Evolutionary conservation across 2,888 invertebrate species (phyloP).

Genomic region (Crossocerus cetratus): DNA sequence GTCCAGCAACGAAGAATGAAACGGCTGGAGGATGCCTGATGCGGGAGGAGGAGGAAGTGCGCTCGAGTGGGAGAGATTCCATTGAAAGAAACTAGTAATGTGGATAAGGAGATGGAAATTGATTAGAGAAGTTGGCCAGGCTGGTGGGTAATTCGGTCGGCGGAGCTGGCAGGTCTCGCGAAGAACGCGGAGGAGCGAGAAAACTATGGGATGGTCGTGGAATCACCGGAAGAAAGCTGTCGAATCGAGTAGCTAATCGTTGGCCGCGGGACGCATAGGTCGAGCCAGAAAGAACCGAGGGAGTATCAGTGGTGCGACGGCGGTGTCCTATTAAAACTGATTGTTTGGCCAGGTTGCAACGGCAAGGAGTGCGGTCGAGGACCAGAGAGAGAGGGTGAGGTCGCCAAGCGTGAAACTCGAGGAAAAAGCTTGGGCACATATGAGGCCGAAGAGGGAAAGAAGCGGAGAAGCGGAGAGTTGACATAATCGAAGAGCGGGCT

Average conservation of each 20-base stretch:
- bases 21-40: no score
- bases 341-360: neutral
- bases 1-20: no score
- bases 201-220: conserved; percentile 77
- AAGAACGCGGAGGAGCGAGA: conserved; percentile 9
- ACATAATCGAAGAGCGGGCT: neutral
- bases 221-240: conserved; percentile 76
- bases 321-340: neutral
- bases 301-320: conserved; percentile 1
- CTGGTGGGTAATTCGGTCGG: neutral
- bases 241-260: conserved; percentile 51
- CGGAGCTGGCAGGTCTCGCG: conserved; percentile 1
- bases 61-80: no score
- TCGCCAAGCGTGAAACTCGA: neutral
- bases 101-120: no score
- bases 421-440: neutral
- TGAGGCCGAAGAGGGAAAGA: neutral
- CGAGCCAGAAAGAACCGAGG: conserved; percentile 19
- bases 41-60: no score
- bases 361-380: neutral
- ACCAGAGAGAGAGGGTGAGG: neutral
- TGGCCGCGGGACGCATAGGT: neutral
- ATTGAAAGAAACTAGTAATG: no score
- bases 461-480: neutral
- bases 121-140: no score